Base-by-base conservation (phyloP, 2,888 invertebrate species). In the Buathra laborator region DNA sequence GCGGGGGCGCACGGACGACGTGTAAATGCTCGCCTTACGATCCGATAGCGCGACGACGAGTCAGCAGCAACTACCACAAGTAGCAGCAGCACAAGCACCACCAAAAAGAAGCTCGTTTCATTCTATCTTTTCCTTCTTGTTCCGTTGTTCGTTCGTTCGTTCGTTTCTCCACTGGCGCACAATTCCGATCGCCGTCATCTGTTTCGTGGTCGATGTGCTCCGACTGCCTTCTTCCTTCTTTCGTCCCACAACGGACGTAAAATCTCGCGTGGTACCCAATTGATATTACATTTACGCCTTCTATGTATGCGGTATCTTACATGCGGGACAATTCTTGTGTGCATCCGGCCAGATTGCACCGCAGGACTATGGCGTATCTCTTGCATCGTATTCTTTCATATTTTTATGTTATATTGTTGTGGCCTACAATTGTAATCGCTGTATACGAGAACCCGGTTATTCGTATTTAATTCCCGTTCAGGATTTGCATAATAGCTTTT, bases 11-110 rank as follows among this genome's bases (percentile, higher is more conserved):
- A 87, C 85, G 87, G 89, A 83, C 88, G 89, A 91, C 92, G 92
- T 92, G 92, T 92, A 92, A 92, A 92, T 92, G 91, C 92, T 92
- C 91, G 92, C 91, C 91, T 91, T 92, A 92, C 92, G 91, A 92
- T 91, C 92, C 91, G 92, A 92, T 92, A 92, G 91, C 90, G 90
- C 89, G 89, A 83, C 85, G 76, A 84, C 62, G 67, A 72, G 71
- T 78, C 74, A 84, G 75, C 79, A 46, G 44, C 64, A 77, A 43
- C 68, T 51, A 68, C 46, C 74, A 59, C 64, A 51, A 85, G 66
- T 72, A 76, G 62, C 74, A 67, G 59, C 70, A 43, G 53, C 24
- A 24, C 68, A 66, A 77, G 68, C 80, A 66, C 37, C 74, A 70
- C 62, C 68, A 62, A 76, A 86, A 87, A 88, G 90, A 88, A 89